Evolutionary conservation across 2,888 invertebrate genomes (phyloP).

Genomic region (Eupithecia tripunctaria): DNA sequence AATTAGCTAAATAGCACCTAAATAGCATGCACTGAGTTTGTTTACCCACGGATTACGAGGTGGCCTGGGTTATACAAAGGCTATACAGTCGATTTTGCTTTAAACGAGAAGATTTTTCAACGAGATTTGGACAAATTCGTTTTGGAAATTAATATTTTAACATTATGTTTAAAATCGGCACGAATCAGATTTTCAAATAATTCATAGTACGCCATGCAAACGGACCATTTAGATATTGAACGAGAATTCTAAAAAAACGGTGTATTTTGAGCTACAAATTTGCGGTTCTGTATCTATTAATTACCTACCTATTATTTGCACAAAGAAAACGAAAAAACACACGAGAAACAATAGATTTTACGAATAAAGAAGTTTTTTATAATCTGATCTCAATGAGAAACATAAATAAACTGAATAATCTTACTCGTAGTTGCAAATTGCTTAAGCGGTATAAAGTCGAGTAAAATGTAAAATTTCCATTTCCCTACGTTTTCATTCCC

Average conservation of each 20-base stretch:
- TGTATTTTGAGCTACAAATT: no score
- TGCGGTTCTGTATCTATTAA: no score
- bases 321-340: not conserved
- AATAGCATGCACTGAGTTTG: constrained; percentile 31
- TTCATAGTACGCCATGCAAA: no score
- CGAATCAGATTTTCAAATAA: not conserved
- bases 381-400: not conserved
- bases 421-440: not conserved
- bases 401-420: not conserved
- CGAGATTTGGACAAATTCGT: not conserved
- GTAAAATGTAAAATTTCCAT: constrained; percentile 35
- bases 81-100: not conserved
- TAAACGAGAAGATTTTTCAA: not conserved
- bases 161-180: not conserved
- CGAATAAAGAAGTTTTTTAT: not conserved
- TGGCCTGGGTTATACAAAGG: not conserved
- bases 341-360: not conserved
- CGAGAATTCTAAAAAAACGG: not conserved
- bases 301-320: no score
- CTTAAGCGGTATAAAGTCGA: constrained; percentile 14
- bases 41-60: constrained; percentile 14
- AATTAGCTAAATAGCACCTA: constrained; percentile 31
- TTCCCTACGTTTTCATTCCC: constrained; percentile 30
- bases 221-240: not conserved
- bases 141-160: not conserved